Evolutionary conservation across 2,113 vertebrate species (phyloP), one percentile per base, ranked within the genome.

Genomic region (Salvelinus sp.): DNA sequence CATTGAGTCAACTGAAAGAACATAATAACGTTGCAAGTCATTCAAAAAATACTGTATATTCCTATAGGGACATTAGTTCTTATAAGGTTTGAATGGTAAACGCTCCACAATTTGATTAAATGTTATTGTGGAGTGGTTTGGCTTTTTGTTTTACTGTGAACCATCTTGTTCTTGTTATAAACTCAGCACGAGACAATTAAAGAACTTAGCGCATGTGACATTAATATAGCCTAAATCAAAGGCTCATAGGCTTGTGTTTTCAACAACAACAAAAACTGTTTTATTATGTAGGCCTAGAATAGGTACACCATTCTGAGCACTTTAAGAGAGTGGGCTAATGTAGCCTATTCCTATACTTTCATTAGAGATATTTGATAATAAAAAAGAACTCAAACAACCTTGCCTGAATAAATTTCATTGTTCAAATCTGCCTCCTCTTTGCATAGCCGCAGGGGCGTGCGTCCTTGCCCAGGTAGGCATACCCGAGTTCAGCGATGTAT

Each of bases 401-500:
- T 27, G 10, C 60, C 47, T 16, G 20, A 47, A 47, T 20, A 2
- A 3, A 47, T 23, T 14, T 22, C 57, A 25, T 2, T 47, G 16
- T 27, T 3, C 44, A 7, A 44, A 9, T 5, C 2, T 64, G 6
- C 4, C 25, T 9, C 73, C 47, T 70, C n/a, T 58, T 60, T 47
- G 12, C 69, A 62, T 71, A 95, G 95, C 81, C 47, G 76, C 95
- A n/a, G 93, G 91, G 76, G 67, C 75, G 73, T 80, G 79, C 57
- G 57, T 12, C 50, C 80, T 77, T 13, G 81, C 90, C 4, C 91
- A 94, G 75, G 80, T 94, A 44, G 38, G 9, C 38, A 12, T 12
- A 16, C 96, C 96, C 0, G 95, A 96, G 73, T 91, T 93, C 81
- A 95, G 95, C 77, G 96, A 96, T 13, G 91, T 97, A 68, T 99